Base-by-base conservation (phyloP, 2,797 vertebrate genomes). In the Helicolenus hilgendorfi region DNA sequence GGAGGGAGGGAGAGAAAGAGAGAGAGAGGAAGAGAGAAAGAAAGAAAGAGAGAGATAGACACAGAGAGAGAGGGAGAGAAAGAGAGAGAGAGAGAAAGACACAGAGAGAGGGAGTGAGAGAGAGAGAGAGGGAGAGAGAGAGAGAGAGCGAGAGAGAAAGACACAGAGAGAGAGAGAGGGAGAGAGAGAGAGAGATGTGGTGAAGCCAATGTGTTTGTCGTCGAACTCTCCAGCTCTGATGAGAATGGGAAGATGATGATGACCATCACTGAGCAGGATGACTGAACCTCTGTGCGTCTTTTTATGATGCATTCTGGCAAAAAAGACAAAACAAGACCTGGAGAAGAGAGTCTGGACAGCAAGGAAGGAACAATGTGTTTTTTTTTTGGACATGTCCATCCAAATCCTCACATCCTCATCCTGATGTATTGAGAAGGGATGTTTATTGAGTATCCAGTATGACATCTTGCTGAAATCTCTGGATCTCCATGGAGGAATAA, bases 161-260 rank as follows among this genome's bases (percentile, higher is more conserved):
- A n/a, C n/a, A n/a, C n/a, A 1, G 29, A 29, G 29, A 5, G 13
- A 38, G 38, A 14, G 2, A 41, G 38, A 6, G 5, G 2, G 13
- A 15, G 31, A 6, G 31, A 24, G 33, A 14, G 63, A 11, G 63
- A 87, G 92, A 62, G 85, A 69, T 81, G 90, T 88, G 92, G 89
- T 86, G 84, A 92, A 94, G 95, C 85, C 87, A 92, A 86, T 94
- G 89, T 55, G 45, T 95, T 94, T 91, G 94, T 89, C 92, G 92
- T 95, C 82, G 92, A 97, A 41, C 38, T 41, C 94, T 96, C 95
- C 80, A 90, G 91, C 89, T 91, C 93, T 93, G 88, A 91, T 93
- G 95, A 94, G 79, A 88, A 92, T 93, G 92, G 90, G 70, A 80
- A 89, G 85, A 94, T 91, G 86, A 94, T 91, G 86, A 95, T 92